Conservation (phyloP, 64 coral and sea anemone species). For the Dendronephthya gigantea region DNA sequence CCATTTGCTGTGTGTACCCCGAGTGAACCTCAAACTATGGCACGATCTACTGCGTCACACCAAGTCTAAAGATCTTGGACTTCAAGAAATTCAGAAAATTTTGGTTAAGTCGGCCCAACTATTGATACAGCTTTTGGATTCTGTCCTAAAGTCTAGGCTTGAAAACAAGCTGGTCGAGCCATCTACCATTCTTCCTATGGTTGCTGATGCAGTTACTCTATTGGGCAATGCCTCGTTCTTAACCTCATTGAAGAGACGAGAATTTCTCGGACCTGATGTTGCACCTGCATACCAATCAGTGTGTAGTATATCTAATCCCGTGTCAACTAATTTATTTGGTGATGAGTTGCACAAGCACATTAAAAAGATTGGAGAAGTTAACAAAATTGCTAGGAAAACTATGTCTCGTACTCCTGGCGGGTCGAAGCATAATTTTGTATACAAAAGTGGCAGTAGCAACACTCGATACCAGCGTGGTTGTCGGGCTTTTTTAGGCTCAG, state of each 20-base stretch:
- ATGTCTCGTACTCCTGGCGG: background rate
- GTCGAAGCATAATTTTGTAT: background rate
- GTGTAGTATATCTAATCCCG: too few species aligned
- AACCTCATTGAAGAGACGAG: too few species aligned
- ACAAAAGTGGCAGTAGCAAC: slow-evolving; percentile 4
- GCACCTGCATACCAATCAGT: too few species aligned
- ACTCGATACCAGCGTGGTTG: background rate
- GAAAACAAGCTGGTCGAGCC: slow-evolving; percentile 23
- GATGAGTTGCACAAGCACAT: slow-evolving; percentile 58
- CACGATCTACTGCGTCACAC: background rate
- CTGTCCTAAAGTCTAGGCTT: background rate
- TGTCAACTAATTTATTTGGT: slow-evolving; percentile 44
- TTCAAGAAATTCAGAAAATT: background rate
- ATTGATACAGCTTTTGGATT: slow-evolving; percentile 31
- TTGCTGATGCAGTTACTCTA: too few species aligned
- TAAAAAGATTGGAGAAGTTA: slow-evolving; percentile 62
- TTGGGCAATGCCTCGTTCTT: too few species aligned
- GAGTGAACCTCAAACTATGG: slow-evolving; percentile 41
- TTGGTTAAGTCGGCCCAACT: slow-evolving; percentile 32
- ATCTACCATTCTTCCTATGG: too few species aligned
- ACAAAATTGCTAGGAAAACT: slow-evolving; percentile 55
- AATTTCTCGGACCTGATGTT: too few species aligned
- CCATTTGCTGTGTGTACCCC: slow-evolving; percentile 47
- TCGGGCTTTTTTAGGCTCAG: slow-evolving; percentile 54
- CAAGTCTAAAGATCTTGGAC: too few species aligned